These are phyloP conservation scores for Petrocephalus zakoni DNA, from an alignment of 2,113 vertebrate genomes.

Conservation along the genomic window DNA sequence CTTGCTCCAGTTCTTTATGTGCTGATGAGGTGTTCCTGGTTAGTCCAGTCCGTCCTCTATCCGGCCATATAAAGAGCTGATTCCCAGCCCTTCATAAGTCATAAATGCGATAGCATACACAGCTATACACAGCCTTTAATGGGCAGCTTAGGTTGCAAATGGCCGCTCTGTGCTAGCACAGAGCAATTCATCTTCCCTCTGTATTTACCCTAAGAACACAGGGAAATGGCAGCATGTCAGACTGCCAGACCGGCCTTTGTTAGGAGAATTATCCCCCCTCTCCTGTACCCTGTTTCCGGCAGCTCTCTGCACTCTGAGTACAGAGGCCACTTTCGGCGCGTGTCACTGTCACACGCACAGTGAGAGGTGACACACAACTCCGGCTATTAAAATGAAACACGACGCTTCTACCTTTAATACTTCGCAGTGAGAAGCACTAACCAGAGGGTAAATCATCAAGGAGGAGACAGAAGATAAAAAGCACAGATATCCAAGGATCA, in stretches of 20 bases:
- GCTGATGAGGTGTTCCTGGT: conserved; percentile 32
- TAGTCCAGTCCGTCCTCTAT: conserved; percentile 16
- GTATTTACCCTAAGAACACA: conserved; percentile 49
- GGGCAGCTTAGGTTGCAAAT: conserved; percentile 33
- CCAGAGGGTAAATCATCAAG: background rate
- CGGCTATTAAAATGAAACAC: background rate
- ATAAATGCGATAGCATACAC: background rate
- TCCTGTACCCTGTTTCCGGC: background rate
- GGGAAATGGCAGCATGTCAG: conserved; percentile 54
- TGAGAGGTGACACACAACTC: background rate
- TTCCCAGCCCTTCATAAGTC: conserved; percentile 10
- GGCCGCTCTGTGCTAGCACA: conserved; percentile 46
- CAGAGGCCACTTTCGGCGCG: background rate
- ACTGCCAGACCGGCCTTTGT: conserved; percentile 50
- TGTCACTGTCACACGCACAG: background rate
- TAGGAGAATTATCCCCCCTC: conserved; percentile 51
- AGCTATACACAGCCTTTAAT: background rate
- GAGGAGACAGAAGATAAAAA: background rate
- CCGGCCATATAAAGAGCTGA: conserved; percentile 16
- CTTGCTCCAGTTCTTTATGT: conserved; percentile 36
- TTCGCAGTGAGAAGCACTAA: background rate
- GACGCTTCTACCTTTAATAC: background rate
- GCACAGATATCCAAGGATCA: background rate
- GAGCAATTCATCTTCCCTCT: conserved; percentile 40
- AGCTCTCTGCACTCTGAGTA: background rate